These are phyloP conservation scores for Drosophila vallismaia DNA, from an alignment of 2,888 invertebrate species.

Conservation along the genomic window DNA sequence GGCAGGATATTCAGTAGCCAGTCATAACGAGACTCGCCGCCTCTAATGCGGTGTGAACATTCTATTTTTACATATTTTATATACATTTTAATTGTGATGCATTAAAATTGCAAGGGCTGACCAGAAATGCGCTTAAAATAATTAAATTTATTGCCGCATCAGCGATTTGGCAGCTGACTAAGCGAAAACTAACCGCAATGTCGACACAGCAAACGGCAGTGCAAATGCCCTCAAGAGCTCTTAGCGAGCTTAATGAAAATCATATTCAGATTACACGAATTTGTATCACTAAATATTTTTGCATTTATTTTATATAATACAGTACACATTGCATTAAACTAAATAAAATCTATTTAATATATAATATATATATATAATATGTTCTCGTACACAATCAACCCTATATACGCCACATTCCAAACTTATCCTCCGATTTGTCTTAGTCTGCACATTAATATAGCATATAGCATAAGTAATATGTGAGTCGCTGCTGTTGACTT, in stretches of 20 bases:
- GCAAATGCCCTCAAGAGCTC: conserved; percentile 2
- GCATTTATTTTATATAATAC: conserved; percentile 78
- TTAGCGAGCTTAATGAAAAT: neutral
- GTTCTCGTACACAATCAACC: conserved; percentile 62
- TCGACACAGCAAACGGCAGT: conserved; percentile 3
- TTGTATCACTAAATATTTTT: conserved; percentile 75
- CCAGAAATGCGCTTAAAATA: conserved; percentile 43
- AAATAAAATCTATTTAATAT: conserved; percentile 70
- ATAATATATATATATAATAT: conserved; percentile 60
- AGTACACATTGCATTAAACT: conserved; percentile 77
- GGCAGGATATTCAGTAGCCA: conserved; percentile 15
- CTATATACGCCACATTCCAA: conserved; percentile 53
- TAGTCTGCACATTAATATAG: conserved; percentile 31
- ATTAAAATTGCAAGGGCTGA: conserved; percentile 32
- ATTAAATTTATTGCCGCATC: conserved; percentile 43
- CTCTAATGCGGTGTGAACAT: conserved; percentile 4
- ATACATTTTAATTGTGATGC: conserved; percentile 42
- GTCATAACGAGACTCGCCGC: neutral
- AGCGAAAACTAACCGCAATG: conserved; percentile 29
- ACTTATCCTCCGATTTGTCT: conserved; percentile 38
- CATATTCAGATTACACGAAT: neutral
- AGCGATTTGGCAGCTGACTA: conserved; percentile 39
- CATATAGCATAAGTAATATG: conserved; percentile 34
- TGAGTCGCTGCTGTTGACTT: conserved; percentile 25
- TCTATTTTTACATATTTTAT: conserved; percentile 36